Conservation (phyloP, 2,113 vertebrate species). For the Pomatorhinus ruficollis region DNA sequence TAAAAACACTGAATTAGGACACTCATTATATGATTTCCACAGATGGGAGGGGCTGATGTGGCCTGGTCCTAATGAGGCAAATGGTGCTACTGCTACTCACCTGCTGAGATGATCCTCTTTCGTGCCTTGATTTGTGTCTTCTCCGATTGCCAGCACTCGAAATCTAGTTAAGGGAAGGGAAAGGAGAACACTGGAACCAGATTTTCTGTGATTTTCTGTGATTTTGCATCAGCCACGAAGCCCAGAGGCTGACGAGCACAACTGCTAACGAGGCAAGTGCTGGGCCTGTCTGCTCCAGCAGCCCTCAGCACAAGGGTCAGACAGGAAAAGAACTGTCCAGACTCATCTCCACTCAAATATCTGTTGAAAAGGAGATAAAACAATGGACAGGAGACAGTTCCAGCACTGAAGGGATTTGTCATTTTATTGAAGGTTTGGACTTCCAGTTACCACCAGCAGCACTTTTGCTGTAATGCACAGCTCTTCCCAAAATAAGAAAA, state of each 20-base stretch:
- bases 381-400: background rate
- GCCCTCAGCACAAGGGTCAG: background rate
- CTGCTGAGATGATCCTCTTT: constrained; percentile 73
- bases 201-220: background rate
- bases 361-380: background rate
- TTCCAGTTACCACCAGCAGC: background rate
- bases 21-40: background rate
- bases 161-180: constrained; percentile 74
- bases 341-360: background rate
- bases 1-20: background rate
- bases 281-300: background rate
- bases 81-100: background rate
- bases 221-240: background rate
- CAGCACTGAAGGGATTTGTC: background rate
- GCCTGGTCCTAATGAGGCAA: background rate
- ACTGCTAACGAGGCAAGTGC: background rate
- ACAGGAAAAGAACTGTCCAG: background rate
- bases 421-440: background rate
- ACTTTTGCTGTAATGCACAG: background rate
- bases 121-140: constrained; percentile 50
- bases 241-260: background rate
- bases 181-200: background rate
- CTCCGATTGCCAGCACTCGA: constrained; percentile 84
- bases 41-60: background rate
- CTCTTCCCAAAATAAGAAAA: background rate